phyloP scores from a whole-genome alignment of 1,140 invertebrate genomes.

The Paralvinella palmiformis region DNA sequence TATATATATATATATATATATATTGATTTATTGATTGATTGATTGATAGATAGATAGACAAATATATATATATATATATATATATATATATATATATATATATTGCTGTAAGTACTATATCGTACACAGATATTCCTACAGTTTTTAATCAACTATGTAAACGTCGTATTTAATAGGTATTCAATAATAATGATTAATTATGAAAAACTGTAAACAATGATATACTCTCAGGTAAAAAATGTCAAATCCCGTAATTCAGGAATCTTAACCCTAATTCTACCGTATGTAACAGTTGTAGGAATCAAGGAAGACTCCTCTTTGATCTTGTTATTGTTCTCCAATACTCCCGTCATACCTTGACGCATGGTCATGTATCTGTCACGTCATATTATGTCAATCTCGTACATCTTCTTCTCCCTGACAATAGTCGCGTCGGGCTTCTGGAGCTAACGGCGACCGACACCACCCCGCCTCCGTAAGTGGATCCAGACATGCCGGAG shows the following conservation, averaged over 20 bases:
- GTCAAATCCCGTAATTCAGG: background rate
- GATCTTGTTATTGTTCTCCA: background rate
- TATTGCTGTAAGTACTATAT: background rate
- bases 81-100: conserved; percentile 1
- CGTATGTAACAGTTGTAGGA: background rate
- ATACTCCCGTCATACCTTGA: background rate
- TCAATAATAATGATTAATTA: background rate
- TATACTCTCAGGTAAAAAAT: background rate
- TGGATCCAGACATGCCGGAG: conserved; percentile 1
- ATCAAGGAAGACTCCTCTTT: no score
- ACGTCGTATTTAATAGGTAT: background rate
- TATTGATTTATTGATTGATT: background rate
- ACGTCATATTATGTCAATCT: background rate
- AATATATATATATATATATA: conserved; percentile 2
- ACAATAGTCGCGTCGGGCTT: background rate
- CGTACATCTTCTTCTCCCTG: background rate
- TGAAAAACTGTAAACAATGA: background rate
- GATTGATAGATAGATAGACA: background rate
- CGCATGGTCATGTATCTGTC: background rate
- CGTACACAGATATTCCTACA: background rate
- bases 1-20: conserved; percentile 3
- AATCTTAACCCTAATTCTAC: background rate
- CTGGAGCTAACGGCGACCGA: background rate
- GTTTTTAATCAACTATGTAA: no score
- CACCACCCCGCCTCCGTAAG: background rate